phyloP scores from a whole-genome alignment of 2,888 invertebrate species.

The Caradrina kadenii region DNA sequence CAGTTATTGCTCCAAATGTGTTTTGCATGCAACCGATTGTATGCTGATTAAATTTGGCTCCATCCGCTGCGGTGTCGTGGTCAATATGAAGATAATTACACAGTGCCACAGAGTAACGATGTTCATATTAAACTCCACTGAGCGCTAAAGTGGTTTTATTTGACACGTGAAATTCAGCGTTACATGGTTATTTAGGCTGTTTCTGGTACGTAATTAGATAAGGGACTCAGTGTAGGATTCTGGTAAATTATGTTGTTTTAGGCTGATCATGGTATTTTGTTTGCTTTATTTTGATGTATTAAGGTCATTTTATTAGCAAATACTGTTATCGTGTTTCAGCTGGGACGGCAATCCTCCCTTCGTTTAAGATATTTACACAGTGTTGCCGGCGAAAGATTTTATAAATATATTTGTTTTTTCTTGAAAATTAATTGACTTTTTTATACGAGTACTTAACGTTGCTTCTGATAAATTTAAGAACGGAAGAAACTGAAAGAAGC shows the following conservation, averaged over 20 bases:
- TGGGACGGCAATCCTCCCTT: neutral
- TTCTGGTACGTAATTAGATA: conserved; percentile 65
- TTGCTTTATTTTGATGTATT: conserved; percentile 26
- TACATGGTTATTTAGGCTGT: conserved; percentile 61
- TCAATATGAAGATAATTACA: conserved; percentile 71
- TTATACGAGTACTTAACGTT: neutral
- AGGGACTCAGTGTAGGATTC: conserved; percentile 51
- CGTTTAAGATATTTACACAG: conserved; percentile 23
- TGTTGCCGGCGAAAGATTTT: neutral
- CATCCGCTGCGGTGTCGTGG: conserved; percentile 62
- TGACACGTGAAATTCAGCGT: conserved; percentile 65
- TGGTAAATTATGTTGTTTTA: conserved; percentile 60
- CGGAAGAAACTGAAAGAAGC: neutral
- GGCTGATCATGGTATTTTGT: conserved; percentile 37
- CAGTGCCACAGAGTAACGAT: conserved; percentile 58
- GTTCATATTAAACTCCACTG: conserved; percentile 50
- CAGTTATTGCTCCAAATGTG: conserved; percentile 55
- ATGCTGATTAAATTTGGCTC: conserved; percentile 68
- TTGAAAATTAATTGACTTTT: conserved; percentile 22
- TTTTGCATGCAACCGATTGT: conserved; percentile 60
- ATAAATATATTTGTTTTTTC: conserved; percentile 18
- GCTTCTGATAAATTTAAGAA: neutral
- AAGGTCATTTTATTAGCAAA: conserved; percentile 24
- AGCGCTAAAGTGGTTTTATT: conserved; percentile 60
- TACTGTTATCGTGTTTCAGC: conserved; percentile 22